phyloP scores from a whole-genome alignment of 2,797 vertebrate species.

The Amazona ochrocephala region DNA sequence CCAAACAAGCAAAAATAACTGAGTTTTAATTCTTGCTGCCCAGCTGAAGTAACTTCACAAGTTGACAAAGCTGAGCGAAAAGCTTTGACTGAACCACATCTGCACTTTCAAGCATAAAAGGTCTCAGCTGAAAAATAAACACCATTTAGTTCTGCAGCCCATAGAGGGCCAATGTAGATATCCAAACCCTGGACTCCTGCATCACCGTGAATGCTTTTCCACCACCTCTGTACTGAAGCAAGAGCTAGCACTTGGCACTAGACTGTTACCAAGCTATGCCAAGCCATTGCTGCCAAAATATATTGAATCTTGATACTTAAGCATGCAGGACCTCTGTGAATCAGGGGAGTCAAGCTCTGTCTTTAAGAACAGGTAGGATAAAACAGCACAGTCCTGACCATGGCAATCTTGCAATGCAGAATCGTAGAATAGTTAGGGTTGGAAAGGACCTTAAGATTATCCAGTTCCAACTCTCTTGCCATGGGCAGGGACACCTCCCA shows the following conservation, averaged over 20 bases:
- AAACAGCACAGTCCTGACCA: neutral
- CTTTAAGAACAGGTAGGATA: neutral
- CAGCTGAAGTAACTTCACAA: neutral
- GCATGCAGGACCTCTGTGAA: neutral
- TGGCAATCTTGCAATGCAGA: neutral
- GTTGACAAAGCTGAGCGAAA: neutral
- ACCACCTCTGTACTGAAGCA: neutral
- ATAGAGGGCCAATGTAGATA: neutral
- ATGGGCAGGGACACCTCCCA: fast-evolving
- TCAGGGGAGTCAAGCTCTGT: neutral
- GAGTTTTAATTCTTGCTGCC: neutral
- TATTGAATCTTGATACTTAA: neutral
- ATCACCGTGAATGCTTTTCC: neutral
- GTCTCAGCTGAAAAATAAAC: neutral
- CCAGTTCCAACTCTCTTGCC: no score
- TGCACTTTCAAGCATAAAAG: neutral
- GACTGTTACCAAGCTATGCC: neutral
- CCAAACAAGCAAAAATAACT: neutral
- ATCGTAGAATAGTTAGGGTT: no score
- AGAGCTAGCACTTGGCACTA: neutral
- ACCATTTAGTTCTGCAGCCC: neutral
- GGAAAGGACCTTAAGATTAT: no score
- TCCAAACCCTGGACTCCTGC: neutral
- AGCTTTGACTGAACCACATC: neutral
- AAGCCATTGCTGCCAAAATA: neutral